Conservation (phyloP, 1,140 invertebrate genomes). For the Pentalonia nigronervosa region DNA sequence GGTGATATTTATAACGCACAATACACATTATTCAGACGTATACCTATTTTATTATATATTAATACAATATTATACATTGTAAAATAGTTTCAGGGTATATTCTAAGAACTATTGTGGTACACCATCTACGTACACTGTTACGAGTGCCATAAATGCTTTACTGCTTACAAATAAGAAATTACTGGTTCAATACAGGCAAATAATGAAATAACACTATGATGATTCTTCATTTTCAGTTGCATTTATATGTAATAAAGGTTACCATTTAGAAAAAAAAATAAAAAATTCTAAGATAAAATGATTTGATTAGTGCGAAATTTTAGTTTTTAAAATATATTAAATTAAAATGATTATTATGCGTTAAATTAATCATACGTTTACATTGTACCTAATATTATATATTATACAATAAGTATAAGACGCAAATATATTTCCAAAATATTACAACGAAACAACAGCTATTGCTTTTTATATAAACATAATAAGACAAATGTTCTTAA, state of each 20-base stretch:
- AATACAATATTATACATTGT: not conserved
- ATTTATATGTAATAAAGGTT: not conserved
- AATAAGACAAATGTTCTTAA: not conserved
- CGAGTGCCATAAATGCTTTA: not conserved
- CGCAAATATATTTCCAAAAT: not conserved
- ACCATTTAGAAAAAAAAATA: accelerated
- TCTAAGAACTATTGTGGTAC: not conserved
- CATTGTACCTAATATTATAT: no score
- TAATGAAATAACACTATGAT: not conserved
- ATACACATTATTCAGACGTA: not conserved
- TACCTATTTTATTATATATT: not conserved
- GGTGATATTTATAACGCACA: not conserved
- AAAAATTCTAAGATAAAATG: not conserved
- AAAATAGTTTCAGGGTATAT: not conserved
- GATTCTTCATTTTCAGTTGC: not conserved
- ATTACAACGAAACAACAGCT: no score
- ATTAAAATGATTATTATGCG: not conserved
- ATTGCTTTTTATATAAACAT: not conserved
- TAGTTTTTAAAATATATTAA: not conserved
- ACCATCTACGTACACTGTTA: not conserved
- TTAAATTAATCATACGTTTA: not conserved
- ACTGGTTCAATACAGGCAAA: not conserved
- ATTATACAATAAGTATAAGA: not conserved
- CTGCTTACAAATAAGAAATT: not conserved
- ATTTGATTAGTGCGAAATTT: no score